Evolutionary conservation across 2,113 vertebrate species (phyloP).

Genomic region (Mystacornis crossleyi): DNA sequence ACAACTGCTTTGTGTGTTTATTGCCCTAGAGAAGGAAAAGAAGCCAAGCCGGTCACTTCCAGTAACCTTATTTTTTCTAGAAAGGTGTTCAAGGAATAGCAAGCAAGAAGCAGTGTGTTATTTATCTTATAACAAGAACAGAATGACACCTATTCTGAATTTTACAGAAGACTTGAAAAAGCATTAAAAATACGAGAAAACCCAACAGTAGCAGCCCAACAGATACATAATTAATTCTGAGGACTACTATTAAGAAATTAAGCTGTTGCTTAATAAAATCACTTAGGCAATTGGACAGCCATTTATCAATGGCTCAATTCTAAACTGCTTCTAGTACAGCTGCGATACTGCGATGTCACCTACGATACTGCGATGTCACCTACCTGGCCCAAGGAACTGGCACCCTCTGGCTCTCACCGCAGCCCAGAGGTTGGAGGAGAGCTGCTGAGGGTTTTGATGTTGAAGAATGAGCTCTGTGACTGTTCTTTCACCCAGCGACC

Average conservation of each 20-base stretch:
- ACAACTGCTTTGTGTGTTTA: neutral
- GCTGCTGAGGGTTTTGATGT: constrained; percentile 97
- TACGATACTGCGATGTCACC: constrained; percentile 55
- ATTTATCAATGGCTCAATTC: neutral
- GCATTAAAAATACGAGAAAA: neutral
- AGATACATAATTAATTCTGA: neutral
- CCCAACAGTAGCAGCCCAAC: neutral
- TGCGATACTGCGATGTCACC: neutral
- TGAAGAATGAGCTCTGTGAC: constrained; percentile 98
- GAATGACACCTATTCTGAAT: neutral
- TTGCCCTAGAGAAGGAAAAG: neutral
- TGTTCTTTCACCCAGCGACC: constrained; percentile 93
- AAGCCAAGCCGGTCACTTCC: neutral
- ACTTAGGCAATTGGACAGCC: neutral
- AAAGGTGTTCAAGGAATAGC: neutral
- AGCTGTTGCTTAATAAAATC: neutral
- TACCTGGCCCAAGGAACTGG: constrained; percentile 99
- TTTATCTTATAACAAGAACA: neutral
- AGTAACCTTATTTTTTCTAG: neutral
- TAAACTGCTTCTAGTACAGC: neutral
- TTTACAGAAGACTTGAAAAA: neutral
- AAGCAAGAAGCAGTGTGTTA: neutral
- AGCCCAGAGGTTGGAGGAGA: constrained; percentile 98
- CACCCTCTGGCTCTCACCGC: constrained; percentile 95
- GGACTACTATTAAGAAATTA: neutral